A percentile compares a stretch with the other conserved stretches of the same genome.
These are phyloP conservation scores for Drosophila sproati DNA, from an alignment of 1,140 invertebrate species.

Conservation along the genomic window DNA sequence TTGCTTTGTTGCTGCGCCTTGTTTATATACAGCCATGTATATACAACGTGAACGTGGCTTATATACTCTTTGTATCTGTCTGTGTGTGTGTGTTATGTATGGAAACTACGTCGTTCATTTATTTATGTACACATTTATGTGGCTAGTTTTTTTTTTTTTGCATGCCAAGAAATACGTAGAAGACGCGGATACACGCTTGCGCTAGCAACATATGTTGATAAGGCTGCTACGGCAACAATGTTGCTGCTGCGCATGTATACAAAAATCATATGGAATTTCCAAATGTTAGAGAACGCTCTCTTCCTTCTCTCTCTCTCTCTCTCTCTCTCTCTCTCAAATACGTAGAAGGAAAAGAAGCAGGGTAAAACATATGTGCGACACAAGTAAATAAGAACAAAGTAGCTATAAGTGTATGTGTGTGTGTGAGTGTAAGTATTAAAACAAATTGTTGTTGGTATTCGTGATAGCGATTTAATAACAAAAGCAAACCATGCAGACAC, in stretches of 20 bases:
- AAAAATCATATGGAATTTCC: constrained; percentile 74
- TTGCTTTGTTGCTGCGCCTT: constrained; percentile 30
- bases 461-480: constrained; percentile 74
- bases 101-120: constrained; percentile 79
- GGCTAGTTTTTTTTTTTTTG: constrained; percentile 51
- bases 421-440: constrained; percentile 12
- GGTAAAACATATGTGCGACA: constrained; percentile 55
- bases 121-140: constrained; percentile 45
- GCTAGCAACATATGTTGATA: constrained; percentile 51
- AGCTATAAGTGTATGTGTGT: constrained; percentile 6
- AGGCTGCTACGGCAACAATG: constrained; percentile 45
- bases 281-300: constrained; percentile 12
- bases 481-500: constrained; percentile 62
- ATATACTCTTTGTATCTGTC: constrained; percentile 10
- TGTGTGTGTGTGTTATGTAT: constrained; percentile 45
- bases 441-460: constrained; percentile 49
- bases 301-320: neutral
- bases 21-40: constrained; percentile 12
- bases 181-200: constrained; percentile 5
- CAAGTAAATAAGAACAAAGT: constrained; percentile 50
- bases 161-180: constrained; percentile 33
- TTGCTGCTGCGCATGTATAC: constrained; percentile 64
- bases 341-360: constrained; percentile 14
- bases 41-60: constrained; percentile 39
- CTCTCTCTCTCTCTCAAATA: no score